These are phyloP conservation scores for Choloepus didactylus DNA, from an alignment of 2,797 vertebrate species.

Conservation along the genomic window DNA sequence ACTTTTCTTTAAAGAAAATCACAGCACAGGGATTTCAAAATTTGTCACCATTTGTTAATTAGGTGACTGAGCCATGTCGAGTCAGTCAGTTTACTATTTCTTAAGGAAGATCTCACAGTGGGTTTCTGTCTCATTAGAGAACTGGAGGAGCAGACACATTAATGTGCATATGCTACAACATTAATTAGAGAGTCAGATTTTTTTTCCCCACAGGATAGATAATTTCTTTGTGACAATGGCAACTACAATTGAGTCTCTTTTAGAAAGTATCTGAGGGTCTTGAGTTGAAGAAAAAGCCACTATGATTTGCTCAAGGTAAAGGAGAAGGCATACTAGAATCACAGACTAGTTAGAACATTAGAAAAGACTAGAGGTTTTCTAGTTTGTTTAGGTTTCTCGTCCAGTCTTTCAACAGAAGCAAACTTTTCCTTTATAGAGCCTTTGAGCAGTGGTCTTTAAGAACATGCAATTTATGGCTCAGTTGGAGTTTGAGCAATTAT, in stretches of 20 bases:
- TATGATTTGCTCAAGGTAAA: conserved; percentile 61
- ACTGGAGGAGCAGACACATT: conserved; percentile 84
- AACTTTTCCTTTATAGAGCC: neutral
- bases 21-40: conserved; percentile 77
- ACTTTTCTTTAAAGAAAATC: conserved; percentile 69
- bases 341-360: neutral
- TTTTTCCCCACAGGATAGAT: conserved; percentile 85
- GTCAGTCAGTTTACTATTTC: conserved; percentile 82
- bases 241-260: conserved; percentile 79
- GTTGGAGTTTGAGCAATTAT: conserved; percentile 72
- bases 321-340: conserved; percentile 65
- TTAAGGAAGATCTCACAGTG: conserved; percentile 81
- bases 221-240: conserved; percentile 84
- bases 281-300: conserved; percentile 70
- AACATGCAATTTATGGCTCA: conserved; percentile 74
- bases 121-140: conserved; percentile 86
- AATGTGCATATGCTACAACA: conserved; percentile 85
- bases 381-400: neutral
- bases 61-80: conserved; percentile 71
- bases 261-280: conserved; percentile 72
- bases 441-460: conserved; percentile 30
- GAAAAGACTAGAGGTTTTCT: neutral
- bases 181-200: conserved; percentile 87
- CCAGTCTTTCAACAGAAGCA: neutral
- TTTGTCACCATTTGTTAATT: conserved; percentile 81